A percentile compares a stretch with the other conserved stretches of the same genome.
phyloP scores from a whole-genome alignment of 2,113 vertebrate genomes.

The Pachypanchax playfairii region DNA sequence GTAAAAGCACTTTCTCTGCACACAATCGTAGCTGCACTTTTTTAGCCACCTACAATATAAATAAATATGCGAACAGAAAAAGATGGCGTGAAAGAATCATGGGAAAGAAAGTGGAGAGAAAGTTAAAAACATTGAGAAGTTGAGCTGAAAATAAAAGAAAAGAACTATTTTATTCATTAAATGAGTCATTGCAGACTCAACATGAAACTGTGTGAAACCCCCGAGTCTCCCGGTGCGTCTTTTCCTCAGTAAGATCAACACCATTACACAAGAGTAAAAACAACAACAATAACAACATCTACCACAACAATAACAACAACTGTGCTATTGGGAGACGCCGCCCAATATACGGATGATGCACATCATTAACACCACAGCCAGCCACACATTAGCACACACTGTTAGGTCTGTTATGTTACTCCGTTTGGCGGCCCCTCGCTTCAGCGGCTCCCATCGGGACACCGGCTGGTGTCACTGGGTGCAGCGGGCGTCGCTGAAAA shows the following conservation, averaged over 20 bases:
- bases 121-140: not conserved
- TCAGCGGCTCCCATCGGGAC: conserved; percentile 31
- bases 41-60: conserved; percentile 60
- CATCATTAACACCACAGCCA: conserved; percentile 67
- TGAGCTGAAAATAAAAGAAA: conserved; percentile 33
- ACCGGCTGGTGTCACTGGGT: conserved; percentile 13
- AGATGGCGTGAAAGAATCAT: not conserved
- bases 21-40: conserved; percentile 25
- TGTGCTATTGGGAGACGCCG: conserved; percentile 55
- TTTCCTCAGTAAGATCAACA: conserved; percentile 63
- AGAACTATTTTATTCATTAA: conserved; percentile 41
- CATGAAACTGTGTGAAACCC: conserved; percentile 49
- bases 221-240: conserved; percentile 57
- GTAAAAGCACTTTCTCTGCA: conserved; percentile 38
- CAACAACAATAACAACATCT: conserved; percentile 39
- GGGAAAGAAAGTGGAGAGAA: not conserved
- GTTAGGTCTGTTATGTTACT: conserved; percentile 43
- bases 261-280: conserved; percentile 61
- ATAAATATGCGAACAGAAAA: conserved; percentile 23
- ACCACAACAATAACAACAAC: conserved; percentile 56
- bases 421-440: conserved; percentile 27
- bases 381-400: conserved; percentile 61
- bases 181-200: conserved; percentile 60
- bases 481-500: conserved; percentile 5
- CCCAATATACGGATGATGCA: conserved; percentile 56